phyloP scores from a whole-genome alignment of 2,888 invertebrate species.

The Ischnura elegans region DNA sequence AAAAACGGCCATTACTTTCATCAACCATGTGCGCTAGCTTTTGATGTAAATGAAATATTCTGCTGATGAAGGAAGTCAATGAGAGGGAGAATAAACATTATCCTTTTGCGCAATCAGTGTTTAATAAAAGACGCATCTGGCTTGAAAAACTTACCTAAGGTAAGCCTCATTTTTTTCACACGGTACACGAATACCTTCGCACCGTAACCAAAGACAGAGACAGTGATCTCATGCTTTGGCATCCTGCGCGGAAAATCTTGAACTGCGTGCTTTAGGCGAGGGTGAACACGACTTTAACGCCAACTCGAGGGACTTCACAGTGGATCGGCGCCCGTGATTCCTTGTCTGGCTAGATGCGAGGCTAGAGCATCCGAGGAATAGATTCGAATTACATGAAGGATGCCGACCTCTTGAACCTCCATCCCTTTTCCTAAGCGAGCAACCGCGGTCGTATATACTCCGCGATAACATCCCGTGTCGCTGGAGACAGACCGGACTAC shows the following conservation, averaged over 20 bases:
- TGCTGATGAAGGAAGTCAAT: no score
- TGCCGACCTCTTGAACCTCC: constrained; percentile 16
- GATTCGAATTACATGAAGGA: constrained; percentile 31
- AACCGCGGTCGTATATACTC: not conserved
- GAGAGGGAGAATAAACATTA: no score
- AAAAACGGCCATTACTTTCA: no score
- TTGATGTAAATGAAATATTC: no score
- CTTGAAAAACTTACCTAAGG: not conserved
- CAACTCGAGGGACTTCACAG: not conserved
- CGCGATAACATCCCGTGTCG: constrained; percentile 2
- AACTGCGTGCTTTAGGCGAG: not conserved
- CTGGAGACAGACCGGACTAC: constrained; percentile 16
- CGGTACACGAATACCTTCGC: not conserved
- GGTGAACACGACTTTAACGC: constrained; percentile 2
- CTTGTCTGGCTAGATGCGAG: not conserved
- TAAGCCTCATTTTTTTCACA: not conserved
- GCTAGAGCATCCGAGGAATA: not conserved
- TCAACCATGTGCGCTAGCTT: no score
- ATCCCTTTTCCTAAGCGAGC: constrained; percentile 1
- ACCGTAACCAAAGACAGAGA: not conserved
- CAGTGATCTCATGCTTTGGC: not conserved
- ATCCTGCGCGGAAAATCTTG: not conserved
- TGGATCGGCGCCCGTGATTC: not conserved
- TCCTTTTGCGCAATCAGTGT: no score
- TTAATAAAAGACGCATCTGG: no score